Evolutionary conservation across 1,140 invertebrate genomes (phyloP), one percentile per base, ranked within the genome.

Genomic region (Mercenaria mercenaria): DNA sequence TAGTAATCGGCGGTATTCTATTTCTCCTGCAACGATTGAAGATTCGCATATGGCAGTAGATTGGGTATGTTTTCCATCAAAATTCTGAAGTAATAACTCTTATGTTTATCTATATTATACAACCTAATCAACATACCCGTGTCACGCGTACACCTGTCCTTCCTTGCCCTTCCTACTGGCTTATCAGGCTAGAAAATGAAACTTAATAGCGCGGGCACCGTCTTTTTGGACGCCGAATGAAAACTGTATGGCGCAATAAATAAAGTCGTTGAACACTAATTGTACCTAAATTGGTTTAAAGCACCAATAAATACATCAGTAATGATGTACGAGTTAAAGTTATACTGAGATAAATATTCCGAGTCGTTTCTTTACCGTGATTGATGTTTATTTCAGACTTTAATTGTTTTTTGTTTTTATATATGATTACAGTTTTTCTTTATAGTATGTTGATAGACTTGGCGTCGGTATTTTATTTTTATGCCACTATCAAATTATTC

Each of bases 111-210:
- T 85, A 67, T 56, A 67, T 50, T 56, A 72, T 50, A 74, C 47
- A 85, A 67, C 41, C 67, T 50, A 11, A 72, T 72, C 83, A 85
- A 85, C 83, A 85, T 67, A 52, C 83, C 64, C 64, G 50, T 85
- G 83, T 85, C 83, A 85, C 67, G 50, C 20, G 37, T 72, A 85
- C 83, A 85, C 83, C 83, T 85, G 83, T 85, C 83, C 67, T 43
- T 69, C 43, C n/a, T 26, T 47, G 41, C 64, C 69, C 64, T 56
- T 43, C 83, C 64, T 37, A 23, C 37, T 26, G 64, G 83, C 83
- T 85, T 85, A 85, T 85, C 83, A 74, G 64, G 18, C 69, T 52
- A 23, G 52, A 32, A 29, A 64, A 15, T 64, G 80, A 39, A 39
- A 64, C 61, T 23, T 8, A 43, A 64, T 82, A 64, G 26, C 50